Base-by-base conservation (phyloP, 2,797 vertebrate species). In the Pagetopsis macropterus region DNA sequence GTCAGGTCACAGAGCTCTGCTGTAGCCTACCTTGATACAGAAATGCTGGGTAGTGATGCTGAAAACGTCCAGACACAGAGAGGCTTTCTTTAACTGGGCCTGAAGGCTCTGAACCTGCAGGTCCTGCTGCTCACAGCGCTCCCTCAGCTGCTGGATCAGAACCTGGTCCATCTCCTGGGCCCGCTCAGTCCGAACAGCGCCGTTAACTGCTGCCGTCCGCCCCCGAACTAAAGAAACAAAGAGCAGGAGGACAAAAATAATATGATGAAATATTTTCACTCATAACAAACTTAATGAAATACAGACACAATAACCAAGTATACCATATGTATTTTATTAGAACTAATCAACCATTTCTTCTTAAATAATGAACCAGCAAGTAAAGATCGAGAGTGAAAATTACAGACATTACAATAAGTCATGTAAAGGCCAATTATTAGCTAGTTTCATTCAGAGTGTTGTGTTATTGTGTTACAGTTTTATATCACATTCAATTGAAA, bases 11-110 rank as follows among this genome's bases (percentile, higher is more conserved):
- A 9, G 8, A 50, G 17, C 19, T 33, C 15, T 37, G 54, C 37
- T 52, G 63, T 27, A 4, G 11, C 75, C 43, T 93, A 99, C 98
- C 96, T 97, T 97, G 48, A 83, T 85, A 81, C 93, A 96, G 91
- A 98, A 98, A 91, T 98, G 94, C 89, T 96, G 96, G 0, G 96
- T 96, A 64, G 96, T 94, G 83, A 99, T 90, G 16, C 95, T 95
- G 56, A 99, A 96, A 0, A 95, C 95, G 3, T 97, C 95, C 86
- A 98, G 94, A 75, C 95, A 96, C 10, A 93, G 91, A 8, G 89
- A 86, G 27, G 95, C 93, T 76, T 92, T 95, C 75, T 91, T 94
- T 33, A 99, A 89, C 72, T 98, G 95, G 9, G 89, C 92, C 70
- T 91, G 95, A 6, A 95, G 87, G 33, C 70, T 87, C 75, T 89